These are phyloP conservation scores for Heterotilapia buettikoferi DNA, from an alignment of 2,113 vertebrate genomes.

Conservation along the genomic window DNA sequence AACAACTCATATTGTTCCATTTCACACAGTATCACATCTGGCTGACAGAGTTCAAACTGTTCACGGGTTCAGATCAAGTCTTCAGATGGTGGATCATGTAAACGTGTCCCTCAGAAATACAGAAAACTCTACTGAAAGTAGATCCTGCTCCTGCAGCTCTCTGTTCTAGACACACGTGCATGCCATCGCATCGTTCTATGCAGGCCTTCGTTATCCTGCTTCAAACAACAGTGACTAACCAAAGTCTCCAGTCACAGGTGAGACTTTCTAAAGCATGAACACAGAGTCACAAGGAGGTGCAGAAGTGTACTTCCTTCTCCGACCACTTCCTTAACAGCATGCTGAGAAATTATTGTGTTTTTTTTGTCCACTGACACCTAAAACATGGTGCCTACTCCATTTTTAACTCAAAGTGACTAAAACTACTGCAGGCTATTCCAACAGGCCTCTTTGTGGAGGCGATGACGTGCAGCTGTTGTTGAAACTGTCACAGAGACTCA, in stretches of 20 bases:
- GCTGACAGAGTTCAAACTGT: neutral
- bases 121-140: neutral
- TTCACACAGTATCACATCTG: neutral
- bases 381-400: neutral
- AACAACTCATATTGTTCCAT: neutral
- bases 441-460: neutral
- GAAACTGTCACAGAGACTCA: neutral
- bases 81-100: neutral
- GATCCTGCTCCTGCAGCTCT: neutral
- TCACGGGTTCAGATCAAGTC: neutral
- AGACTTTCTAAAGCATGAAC: fast-evolving
- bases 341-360: neutral
- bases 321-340: neutral
- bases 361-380: neutral
- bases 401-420: neutral
- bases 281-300: neutral
- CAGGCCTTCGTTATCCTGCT: neutral
- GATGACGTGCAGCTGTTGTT: neutral
- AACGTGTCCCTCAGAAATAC: neutral
- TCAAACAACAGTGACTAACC: neutral
- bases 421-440: neutral
- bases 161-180: neutral
- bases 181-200: neutral
- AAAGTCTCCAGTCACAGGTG: neutral
- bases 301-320: fast-evolving